Base-by-base conservation (phyloP, 2,888 invertebrate species). In the Panorpa germanica region DNA sequence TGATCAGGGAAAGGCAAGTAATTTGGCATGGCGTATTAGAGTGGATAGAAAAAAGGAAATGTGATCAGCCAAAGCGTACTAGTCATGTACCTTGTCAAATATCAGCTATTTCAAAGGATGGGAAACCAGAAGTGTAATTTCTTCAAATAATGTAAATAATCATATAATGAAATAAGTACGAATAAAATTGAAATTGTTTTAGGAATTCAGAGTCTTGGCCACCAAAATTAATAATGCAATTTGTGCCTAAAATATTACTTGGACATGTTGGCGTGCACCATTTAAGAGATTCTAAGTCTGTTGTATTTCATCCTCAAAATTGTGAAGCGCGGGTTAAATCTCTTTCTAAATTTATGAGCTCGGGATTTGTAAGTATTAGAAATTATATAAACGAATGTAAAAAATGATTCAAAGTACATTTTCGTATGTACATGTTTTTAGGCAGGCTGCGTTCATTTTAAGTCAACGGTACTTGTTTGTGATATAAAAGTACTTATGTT, bases 201-300 rank as follows among this genome's bases (percentile, higher is more conserved):
- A 72, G 71, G 34, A 86, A 85, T 56, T 85, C 88, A 2, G 83
- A 85, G 45, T 80, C 81, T 17, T 95, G 93, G 93, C 91, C 93
- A 0, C 68, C 69, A 40, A 88, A 86, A 46, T 53, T 95, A 20
- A 69, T 88, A 28, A 90, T 93, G 85, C 91, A 91, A 53, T 52
- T 93, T 38, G 85, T 93, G 76, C 93, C 91, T 0, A 90, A 88
- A 45, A 76, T 78, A 45, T 58, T 93, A 37, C 78, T 93, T 41
- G 83, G 85, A 38, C 86, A 73, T 52, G 82, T 91, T 41, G 86
- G 86, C 2, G 83, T 83, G 0, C 71, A 75, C 39, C 82, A 80
- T 53, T 61, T 90, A 14, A 83, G 83, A 48, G 88, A 90, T 54
- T 83, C 90, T 14, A 85, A 86, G 53, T 88, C 88, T 16, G 90